Percentiles rank a stretch among this genome's conserved stretches.
Conservation (phyloP, 2,113 vertebrate species). For the Saimiri boliviensis region DNA sequence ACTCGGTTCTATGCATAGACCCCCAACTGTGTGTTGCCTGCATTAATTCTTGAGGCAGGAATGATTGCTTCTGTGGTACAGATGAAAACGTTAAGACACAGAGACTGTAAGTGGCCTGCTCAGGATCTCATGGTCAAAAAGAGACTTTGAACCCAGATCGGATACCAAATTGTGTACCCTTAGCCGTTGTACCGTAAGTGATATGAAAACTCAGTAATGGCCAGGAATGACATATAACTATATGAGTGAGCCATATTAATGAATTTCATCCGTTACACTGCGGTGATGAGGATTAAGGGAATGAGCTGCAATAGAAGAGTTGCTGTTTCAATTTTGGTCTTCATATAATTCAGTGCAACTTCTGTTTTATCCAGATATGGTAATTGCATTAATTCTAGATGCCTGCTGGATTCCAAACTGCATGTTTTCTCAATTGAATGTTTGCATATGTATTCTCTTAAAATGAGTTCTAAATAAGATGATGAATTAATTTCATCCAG, state of each 20-base stretch:
- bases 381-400: neutral
- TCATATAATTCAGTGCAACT: neutral
- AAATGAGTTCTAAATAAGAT: neutral
- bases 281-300: neutral
- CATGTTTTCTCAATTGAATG: neutral
- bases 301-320: neutral
- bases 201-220: too few relatives aligned
- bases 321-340: neutral
- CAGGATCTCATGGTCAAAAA: neutral
- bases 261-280: neutral
- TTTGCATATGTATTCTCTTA: neutral
- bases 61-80: neutral
- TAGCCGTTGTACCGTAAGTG: fast-evolving
- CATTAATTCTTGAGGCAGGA: neutral
- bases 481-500: neutral
- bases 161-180: neutral
- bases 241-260: neutral
- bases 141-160: neutral
- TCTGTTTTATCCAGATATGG: neutral
- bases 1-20: neutral
- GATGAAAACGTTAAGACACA: neutral
- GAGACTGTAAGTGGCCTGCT: neutral
- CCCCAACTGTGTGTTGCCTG: neutral
- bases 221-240: neutral
- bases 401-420: neutral